Evolutionary conservation across 2,888 invertebrate species (phyloP), one percentile per base, ranked within the genome.

Genomic region (Agonum fuliginosum): DNA sequence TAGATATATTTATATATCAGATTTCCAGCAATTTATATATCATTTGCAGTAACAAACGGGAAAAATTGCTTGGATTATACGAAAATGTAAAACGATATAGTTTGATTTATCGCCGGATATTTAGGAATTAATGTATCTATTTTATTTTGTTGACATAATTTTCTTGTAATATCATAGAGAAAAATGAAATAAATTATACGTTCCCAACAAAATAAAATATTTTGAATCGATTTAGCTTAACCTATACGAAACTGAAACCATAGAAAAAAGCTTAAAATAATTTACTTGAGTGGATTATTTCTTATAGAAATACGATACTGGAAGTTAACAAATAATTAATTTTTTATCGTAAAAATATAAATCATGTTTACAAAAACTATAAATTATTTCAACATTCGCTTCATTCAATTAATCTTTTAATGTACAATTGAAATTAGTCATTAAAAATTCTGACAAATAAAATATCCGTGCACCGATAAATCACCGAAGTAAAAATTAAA

Each of bases 301-400:
- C n/a, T 54, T 37, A n/a, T n/a, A 37, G 54, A 54, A 54, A 54
- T n/a, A 54, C 20, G 54, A 54, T 54, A 54, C 24, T 24, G n/a
- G 0, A 10, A 6, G 10, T 20, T 10, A 48, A 19, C 10, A 48
- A n/a, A 48, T 22, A 24, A 54, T 54, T 22, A 54, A 24, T 22
- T 54, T 54, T 51, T 54, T 51, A n/a, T 54, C 20, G 5, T 17
- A 17, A 46, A 12, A 48, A 48, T 17, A 48, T 48, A 48, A 48
- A 48, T 48, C 19, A 48, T n/a, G n/a, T 48, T 20, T 12, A 20
- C 22, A 10, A 51, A n/a, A 24, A 54, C 54, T 54, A 24, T 54
- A 54, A 54, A 54, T 54, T 12, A 54, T 54, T 54, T 54, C 37
- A 37, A 12, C 37, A 37, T 37, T 54, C 4, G 12, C 20, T 51